Conservation (phyloP, 2,113 vertebrate genomes). For the Macaca nemestrina region DNA sequence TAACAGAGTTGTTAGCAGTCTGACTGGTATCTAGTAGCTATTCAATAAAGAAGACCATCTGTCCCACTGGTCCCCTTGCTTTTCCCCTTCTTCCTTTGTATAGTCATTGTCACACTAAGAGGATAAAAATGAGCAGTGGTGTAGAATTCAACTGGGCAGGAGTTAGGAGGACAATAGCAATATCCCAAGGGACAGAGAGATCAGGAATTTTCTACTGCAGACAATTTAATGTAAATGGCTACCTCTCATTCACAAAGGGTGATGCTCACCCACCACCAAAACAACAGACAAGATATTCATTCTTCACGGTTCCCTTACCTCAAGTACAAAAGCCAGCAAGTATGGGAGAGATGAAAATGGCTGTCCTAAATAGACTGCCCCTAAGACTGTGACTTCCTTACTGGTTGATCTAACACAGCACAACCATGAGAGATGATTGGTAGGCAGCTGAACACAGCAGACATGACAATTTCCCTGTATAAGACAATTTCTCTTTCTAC, state of each 20-base stretch:
- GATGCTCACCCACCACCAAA: not conserved
- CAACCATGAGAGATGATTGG: not conserved
- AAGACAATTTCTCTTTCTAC: constrained; percentile 63
- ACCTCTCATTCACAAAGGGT: not conserved
- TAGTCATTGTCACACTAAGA: not conserved
- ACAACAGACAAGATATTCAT: not conserved
- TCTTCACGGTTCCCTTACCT: not conserved
- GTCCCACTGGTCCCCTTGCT: rapidly evolving
- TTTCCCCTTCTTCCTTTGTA: not conserved
- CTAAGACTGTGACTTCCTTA: not conserved
- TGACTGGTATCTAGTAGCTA: not conserved
- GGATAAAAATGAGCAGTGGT: not conserved
- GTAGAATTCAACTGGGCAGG: not conserved
- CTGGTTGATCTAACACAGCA: not conserved
- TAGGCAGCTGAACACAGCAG: not conserved
- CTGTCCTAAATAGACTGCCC: not conserved
- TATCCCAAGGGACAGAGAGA: not conserved
- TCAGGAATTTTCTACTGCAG: not conserved
- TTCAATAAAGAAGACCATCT: not conserved
- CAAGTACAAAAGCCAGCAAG: not conserved
- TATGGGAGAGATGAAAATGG: not conserved
- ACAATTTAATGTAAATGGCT: not conserved
- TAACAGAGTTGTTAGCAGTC: not conserved
- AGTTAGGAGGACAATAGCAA: not conserved
- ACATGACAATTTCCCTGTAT: not conserved